Evolutionary conservation across 2,113 vertebrate species (phyloP).

Genomic region (Collichthys lucidus): DNA sequence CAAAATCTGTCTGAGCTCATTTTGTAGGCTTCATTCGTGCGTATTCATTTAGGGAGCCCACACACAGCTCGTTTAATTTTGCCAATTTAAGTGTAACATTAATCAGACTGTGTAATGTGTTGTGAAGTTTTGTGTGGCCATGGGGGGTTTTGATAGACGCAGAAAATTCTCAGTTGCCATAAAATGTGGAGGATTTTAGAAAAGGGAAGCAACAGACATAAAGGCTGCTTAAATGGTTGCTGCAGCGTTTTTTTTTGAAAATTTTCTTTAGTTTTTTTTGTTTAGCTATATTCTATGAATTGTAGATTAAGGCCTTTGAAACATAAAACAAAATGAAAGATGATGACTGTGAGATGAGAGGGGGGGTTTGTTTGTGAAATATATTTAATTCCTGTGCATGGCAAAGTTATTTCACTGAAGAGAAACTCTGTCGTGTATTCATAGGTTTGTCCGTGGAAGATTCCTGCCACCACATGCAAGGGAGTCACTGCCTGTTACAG

Average conservation of each 20-base stretch:
- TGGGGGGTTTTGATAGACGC: conserved; percentile 32
- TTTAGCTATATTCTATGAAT: conserved; percentile 28
- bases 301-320: conserved; percentile 7
- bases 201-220: conserved; percentile 55
- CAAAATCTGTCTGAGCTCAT: conserved; percentile 55
- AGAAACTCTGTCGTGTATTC: conserved; percentile 85
- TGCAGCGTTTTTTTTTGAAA: conserved; percentile 66
- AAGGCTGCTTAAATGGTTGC: conserved; percentile 60
- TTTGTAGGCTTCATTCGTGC: conserved; percentile 68
- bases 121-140: conserved; percentile 70
- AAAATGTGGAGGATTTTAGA: conserved; percentile 58
- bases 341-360: conserved; percentile 1
- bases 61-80: conserved; percentile 55
- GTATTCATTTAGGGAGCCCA: conserved; percentile 44
- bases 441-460: conserved; percentile 90
- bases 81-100: conserved; percentile 61
- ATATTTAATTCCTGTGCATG: conserved; percentile 42
- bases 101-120: conserved; percentile 53
- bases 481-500: conserved; percentile 87
- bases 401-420: conserved; percentile 68
- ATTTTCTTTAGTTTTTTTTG: too few relatives aligned
- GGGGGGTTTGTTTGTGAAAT: conserved; percentile 20
- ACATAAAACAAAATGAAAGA: not conserved
- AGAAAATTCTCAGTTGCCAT: conserved; percentile 57
- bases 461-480: conserved; percentile 85